Base-by-base conservation (phyloP, 1,140 invertebrate species). In the Solen grandis region DNA sequence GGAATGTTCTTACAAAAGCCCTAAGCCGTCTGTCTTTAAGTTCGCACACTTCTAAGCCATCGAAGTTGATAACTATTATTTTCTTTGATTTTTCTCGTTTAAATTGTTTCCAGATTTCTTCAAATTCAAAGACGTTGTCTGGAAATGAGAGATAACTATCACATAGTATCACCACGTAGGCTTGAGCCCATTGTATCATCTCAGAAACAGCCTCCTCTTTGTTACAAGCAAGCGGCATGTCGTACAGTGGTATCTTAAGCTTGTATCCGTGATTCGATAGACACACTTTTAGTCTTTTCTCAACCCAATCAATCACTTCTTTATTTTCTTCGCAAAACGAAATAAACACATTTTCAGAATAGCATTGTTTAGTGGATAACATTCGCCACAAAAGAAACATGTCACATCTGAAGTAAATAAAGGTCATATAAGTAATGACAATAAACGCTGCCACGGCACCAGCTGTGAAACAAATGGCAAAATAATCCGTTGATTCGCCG, bases 61-160 rank as follows among this genome's bases (percentile, higher is more conserved):
- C 70, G 29, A 62, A 60, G 41, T 74, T 74, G 0, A 74, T 74
- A 1, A 74, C 8, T 5, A 74, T 46, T 22, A 74, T 62, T 36
- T 59, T n/a, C 36, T 59, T 74, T 10, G 55, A 33, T 46, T 55
- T 41, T 19, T 74, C 27, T 8, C 22, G 19, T 41, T 8, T 31
- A 35, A 74, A 74, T 27, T 19, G 27, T 22, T 36, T 60, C 70
- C 70, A 74, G 1, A 74, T 74, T 0, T 36, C 31, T 38, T 74
- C 70, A 14, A 74, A 46, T 46, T 74, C 70, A 0, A 16, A 60
- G 10, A 29, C 25, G 2, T 55, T 60, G 14, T 74, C 33, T 19
- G n/a, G 62, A 38, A 62, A 36, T 1, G 16, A 25, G 13, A 29
- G n/a, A 41, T 74, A 74, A 1, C 5, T 41, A 35, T 74, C 19